These are phyloP conservation scores for Amphipoea oculea DNA, from an alignment of 2,888 invertebrate genomes.

Conservation along the genomic window DNA sequence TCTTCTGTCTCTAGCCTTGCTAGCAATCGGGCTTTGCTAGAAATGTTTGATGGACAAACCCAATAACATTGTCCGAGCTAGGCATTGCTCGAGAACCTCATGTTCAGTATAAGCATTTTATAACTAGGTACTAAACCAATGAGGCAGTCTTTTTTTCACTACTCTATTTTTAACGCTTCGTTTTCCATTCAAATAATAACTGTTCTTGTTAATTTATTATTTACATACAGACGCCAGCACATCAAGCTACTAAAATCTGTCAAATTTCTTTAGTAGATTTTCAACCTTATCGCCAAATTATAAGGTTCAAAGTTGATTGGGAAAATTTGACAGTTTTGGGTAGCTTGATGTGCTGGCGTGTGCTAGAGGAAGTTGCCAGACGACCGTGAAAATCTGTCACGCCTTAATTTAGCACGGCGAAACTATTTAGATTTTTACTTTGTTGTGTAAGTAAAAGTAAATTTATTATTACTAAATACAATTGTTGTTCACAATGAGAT, in stretches of 20 bases:
- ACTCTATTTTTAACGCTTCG: neutral
- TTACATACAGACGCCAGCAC: neutral
- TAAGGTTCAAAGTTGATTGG: no score
- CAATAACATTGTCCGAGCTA: no score
- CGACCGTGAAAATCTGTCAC: conserved; percentile 44
- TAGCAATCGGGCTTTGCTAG: no score
- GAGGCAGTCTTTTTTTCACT: neutral
- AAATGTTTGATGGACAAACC: no score
- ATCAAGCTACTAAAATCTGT: no score
- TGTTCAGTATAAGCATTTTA: no score
- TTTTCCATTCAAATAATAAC: neutral
- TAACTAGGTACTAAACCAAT: neutral
- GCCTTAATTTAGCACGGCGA: conserved; percentile 27
- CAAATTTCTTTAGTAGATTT: no score
- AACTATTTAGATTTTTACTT: conserved; percentile 27
- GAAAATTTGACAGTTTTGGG: no score
- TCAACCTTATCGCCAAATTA: no score
- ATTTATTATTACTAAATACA: neutral
- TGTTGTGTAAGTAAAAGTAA: conserved; percentile 24
- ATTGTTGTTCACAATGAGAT: conserved; percentile 8
- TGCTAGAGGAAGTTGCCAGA: neutral
- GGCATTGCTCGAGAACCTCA: no score
- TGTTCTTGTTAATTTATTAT: neutral
- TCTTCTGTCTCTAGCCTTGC: no score
- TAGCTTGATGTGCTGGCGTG: no score